Evolutionary conservation across 2,888 invertebrate genomes (phyloP), one percentile per base, ranked within the genome.

Genomic region (Cancer borealis): DNA sequence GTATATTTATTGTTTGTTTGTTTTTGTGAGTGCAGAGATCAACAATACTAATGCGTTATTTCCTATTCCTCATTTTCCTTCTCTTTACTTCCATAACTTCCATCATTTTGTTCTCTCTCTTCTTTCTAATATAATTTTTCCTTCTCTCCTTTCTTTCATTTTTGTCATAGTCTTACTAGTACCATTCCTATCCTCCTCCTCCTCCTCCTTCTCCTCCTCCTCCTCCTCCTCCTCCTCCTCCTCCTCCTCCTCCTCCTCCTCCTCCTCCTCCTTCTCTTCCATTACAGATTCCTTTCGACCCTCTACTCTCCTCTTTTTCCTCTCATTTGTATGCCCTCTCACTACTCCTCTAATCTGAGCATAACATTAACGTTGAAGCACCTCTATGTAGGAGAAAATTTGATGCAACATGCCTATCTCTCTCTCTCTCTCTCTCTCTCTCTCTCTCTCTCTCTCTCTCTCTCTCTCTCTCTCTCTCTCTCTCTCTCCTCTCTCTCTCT

Each of bases 401-500:
- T 66, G 66, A 66, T 66, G n/a, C 66, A 66, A 4, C 66, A 73
- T 14, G 2, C 8, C 66, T 30, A 49, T 6, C 66, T 30, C 46
- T 30, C 60, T 73, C 60, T 30, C 91, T 91, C 60, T 60, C 91
- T 91, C 91, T 45, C 91, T 91, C 91, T 54, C 91, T 91, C 91
- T 54, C 54, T 39, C 54, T 49, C 49, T 26, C 54, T 26, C 54
- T 39, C 26, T 45, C 45, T 21, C 91, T 39, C 60, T 21, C 39
- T 30, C 45, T 30, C 60, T n/a, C 46, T 60, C 60, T 30, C 45
- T 60, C 60, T 45, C 60, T 39, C 46, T 60, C 30, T 60, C 39
- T 60, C 30, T 39, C 91, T 66, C 30, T 91, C 12, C 2, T 54
- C 54, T 45, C 92, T 92, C 92, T 66, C 92, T 92, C 92, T 66